These are phyloP conservation scores for Telenomus remus DNA, from an alignment of 1,140 invertebrate genomes.

Conservation along the genomic window DNA sequence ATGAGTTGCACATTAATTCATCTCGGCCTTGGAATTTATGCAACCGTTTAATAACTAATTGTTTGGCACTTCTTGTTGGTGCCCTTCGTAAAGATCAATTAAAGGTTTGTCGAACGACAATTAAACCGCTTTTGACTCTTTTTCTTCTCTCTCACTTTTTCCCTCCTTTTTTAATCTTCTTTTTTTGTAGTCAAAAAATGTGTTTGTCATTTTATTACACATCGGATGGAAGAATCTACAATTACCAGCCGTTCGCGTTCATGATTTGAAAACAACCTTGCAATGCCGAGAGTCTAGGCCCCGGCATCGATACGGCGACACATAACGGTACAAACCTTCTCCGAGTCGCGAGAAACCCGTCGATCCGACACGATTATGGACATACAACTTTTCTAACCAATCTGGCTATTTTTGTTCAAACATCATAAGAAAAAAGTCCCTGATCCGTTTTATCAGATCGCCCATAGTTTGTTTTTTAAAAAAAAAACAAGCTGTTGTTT, in stretches of 20 bases:
- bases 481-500: no score
- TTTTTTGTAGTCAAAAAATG: neutral
- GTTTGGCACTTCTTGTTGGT: conserved; percentile 37
- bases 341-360: conserved; percentile 12
- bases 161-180: neutral
- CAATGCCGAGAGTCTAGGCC: conserved; percentile 49
- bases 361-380: conserved; percentile 26
- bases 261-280: conserved; percentile 58
- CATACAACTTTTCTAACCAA: neutral
- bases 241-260: conserved; percentile 29
- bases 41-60: conserved; percentile 53
- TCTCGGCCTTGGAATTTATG: conserved; percentile 48
- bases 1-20: conserved; percentile 39
- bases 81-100: conserved; percentile 29
- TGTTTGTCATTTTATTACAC: conserved; percentile 26
- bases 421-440: neutral
- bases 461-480: no score
- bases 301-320: conserved; percentile 44
- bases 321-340: conserved; percentile 47
- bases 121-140: neutral
- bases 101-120: conserved; percentile 11
- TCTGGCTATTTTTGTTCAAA: neutral
- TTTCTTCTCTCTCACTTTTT: neutral
- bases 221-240: conserved; percentile 24
- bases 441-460: neutral